Conservation (phyloP, 2,797 vertebrate species). For the Ctenopoma kingsleyae region DNA sequence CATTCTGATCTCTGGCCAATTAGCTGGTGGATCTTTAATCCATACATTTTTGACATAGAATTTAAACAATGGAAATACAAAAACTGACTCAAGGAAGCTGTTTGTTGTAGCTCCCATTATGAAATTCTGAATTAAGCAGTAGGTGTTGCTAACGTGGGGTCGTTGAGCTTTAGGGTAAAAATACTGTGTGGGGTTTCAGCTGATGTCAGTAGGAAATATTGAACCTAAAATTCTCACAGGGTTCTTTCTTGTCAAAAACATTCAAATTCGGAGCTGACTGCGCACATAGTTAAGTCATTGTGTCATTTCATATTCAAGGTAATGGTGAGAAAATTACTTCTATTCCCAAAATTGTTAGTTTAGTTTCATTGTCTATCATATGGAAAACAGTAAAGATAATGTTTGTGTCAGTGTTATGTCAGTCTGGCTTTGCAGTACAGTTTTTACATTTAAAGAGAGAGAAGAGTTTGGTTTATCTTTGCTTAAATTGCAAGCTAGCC, state of each 20-base stretch:
- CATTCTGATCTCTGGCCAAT: no score
- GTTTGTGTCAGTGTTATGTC: background rate
- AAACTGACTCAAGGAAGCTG: background rate
- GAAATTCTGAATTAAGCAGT: background rate
- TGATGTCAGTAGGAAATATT: constrained; percentile 2
- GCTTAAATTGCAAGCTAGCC: background rate
- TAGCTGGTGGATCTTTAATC: no score
- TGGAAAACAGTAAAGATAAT: constrained; percentile 14
- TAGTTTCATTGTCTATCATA: constrained; percentile 8
- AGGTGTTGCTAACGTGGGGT: background rate
- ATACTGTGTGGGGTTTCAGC: background rate
- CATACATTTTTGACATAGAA: no score
- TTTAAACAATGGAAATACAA: no score
- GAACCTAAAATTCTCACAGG: background rate
- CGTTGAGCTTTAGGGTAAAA: background rate
- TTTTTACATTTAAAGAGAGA: constrained; percentile 1
- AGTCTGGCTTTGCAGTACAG: background rate
- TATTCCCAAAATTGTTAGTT: constrained; percentile 3
- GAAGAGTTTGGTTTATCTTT: constrained; percentile 6
- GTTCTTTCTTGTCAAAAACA: no score
- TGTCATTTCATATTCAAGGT: constrained; percentile 80
- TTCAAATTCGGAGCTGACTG: background rate
- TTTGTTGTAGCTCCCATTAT: background rate
- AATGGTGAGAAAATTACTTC: constrained; percentile 36
- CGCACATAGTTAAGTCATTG: constrained; percentile 35